Evolutionary conservation across 2,797 vertebrate genomes (phyloP).

Genomic region (Mus spretus): DNA sequence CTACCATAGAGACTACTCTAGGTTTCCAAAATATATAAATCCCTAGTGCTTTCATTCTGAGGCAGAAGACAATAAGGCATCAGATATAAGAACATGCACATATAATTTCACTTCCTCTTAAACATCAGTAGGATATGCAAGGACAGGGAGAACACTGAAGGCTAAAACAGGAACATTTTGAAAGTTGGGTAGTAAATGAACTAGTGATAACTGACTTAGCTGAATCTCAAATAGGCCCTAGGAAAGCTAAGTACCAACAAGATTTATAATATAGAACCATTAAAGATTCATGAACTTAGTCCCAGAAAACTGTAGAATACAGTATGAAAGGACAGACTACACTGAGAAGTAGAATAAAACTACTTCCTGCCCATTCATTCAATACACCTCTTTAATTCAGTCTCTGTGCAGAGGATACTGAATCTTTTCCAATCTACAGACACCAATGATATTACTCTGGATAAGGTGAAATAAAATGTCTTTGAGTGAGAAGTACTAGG

Average conservation of each 20-base stretch:
- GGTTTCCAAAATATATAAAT: constrained; percentile 57
- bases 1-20: neutral
- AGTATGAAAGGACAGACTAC: neutral
- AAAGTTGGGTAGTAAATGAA: constrained; percentile 68
- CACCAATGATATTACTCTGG: neutral
- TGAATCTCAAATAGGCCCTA: constrained; percentile 29
- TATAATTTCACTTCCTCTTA: constrained; percentile 62
- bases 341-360: neutral
- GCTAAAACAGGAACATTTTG: constrained; percentile 56
- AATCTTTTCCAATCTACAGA: neutral
- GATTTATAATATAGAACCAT: constrained; percentile 18
- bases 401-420: neutral
- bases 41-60: constrained; percentile 19
- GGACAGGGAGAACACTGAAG: constrained; percentile 18
- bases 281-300: constrained; percentile 34
- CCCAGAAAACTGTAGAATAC: neutral
- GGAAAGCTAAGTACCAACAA: constrained; percentile 18
- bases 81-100: constrained; percentile 42
- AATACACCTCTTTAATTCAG: neutral
- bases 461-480: neutral
- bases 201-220: constrained; percentile 57
- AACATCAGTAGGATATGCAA: constrained; percentile 25
- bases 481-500: neutral
- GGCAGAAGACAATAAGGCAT: constrained; percentile 55
- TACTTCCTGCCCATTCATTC: neutral